Base-by-base conservation (phyloP, 2,888 invertebrate genomes). In the Rhingia rostrata region DNA sequence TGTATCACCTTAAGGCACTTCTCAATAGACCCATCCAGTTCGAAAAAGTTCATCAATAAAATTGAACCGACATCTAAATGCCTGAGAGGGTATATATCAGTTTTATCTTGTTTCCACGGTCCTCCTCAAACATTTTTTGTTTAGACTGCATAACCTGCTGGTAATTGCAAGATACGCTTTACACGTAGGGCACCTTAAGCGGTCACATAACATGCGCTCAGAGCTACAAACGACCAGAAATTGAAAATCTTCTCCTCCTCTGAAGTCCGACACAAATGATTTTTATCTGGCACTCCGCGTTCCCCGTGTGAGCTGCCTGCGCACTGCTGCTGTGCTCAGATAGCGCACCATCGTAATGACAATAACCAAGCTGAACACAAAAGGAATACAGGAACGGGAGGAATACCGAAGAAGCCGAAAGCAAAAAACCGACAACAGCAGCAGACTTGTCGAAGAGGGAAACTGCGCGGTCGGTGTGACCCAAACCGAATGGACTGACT, bases 161-260 rank as follows among this genome's bases (percentile, higher is more conserved):
- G 61, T 73, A 79, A 83, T 79, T 83, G 67, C 78, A 79, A 73
- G 73, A 74, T 79, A 79, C 73, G 73, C 83, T 74, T 83, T 67
- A 74, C 79, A 64, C 64, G 53, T 64, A 30, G 78, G 41, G 73
- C 63, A 73, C 61, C 69, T 67, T 69, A 66, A 83, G 69, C 58
- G 67, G 69, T 78, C 66, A 58, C 58, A 78, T 56, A 70, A 79
- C 64, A 79, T 79, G 67, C 74, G 74, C 74, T 78, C 56, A 69
- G 22, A 22, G 63, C 73, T 45, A 60, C 64, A 60, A 64, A 69
- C 22, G 22, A 22, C 1, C 22, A 22, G 22, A 78, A 51, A 70
- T 69, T 66, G 53, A 56, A 70, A 53, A 69, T 70, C 84, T 78
- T 45, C 67, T 54, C 54, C 49, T 61, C 43, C 51, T 54, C 77